Evolutionary conservation across 2,797 vertebrate species (phyloP).

Genomic region (Poecilia wingei): DNA sequence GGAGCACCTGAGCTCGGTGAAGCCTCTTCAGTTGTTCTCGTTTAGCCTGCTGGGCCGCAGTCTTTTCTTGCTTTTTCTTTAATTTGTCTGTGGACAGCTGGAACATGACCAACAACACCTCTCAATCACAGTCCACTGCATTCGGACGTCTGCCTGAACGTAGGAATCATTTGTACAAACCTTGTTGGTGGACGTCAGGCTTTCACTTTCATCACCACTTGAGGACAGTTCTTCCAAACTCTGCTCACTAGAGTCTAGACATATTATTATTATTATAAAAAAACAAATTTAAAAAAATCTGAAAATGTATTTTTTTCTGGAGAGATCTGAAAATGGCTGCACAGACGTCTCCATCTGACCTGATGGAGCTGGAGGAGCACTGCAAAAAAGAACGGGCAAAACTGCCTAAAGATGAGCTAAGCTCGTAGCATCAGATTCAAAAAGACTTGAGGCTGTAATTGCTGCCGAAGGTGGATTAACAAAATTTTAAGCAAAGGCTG

Average conservation of each 20-base stretch:
- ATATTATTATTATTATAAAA: not conserved
- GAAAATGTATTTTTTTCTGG: not conserved
- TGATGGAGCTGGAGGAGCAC: too few species aligned
- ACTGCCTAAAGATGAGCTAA: too few species aligned
- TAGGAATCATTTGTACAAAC: constrained; percentile 66
- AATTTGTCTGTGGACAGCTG: constrained; percentile 74
- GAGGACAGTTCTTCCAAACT: constrained; percentile 72
- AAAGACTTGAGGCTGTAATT: too few species aligned
- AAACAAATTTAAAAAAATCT: not conserved
- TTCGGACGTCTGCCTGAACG: too few species aligned
- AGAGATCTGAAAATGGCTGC: too few species aligned
- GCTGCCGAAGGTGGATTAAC: too few species aligned
- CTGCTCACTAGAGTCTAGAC: constrained; percentile 69
- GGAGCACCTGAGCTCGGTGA: constrained; percentile 90
- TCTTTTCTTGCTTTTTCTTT: constrained; percentile 84
- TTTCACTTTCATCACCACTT: constrained; percentile 80
- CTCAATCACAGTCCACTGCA: constrained; percentile 5
- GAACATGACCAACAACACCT: constrained; percentile 21
- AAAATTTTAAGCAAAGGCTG: too few species aligned
- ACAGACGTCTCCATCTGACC: too few species aligned
- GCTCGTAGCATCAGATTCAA: too few species aligned
- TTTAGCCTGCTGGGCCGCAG: constrained; percentile 83
- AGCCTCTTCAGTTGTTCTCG: constrained; percentile 91
- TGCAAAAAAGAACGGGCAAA: too few species aligned
- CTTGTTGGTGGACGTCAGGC: constrained; percentile 52